Percentiles rank a stretch among this genome's conserved stretches.
Evolutionary conservation across 2,113 vertebrate genomes (phyloP).

Genomic region (Madoqua kirkii): DNA sequence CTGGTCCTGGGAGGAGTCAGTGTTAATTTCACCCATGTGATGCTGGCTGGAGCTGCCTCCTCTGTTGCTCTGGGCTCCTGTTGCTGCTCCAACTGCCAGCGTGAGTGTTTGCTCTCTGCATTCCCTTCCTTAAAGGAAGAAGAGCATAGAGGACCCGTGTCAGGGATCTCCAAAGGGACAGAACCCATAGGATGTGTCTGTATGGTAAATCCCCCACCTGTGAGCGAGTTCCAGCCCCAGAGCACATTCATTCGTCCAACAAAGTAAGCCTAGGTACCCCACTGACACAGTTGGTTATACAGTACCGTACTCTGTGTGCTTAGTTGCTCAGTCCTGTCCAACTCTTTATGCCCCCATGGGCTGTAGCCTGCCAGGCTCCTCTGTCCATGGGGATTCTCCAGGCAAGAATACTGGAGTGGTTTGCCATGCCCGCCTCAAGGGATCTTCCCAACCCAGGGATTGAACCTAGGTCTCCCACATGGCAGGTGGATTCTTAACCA

Average conservation of each 20-base stretch:
- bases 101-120: neutral
- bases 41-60: constrained; percentile 76
- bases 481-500: neutral
- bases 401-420: neutral
- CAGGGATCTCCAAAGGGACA: neutral
- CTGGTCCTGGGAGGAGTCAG: constrained; percentile 70
- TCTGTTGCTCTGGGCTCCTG: constrained; percentile 80
- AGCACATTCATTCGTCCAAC: neutral
- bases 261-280: neutral
- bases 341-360: neutral
- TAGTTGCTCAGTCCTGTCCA: neutral
- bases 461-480: neutral
- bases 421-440: neutral
- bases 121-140: neutral
- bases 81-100: constrained; percentile 76
- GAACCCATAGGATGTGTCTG: neutral
- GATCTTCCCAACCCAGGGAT: neutral
- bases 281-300: neutral
- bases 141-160: neutral
- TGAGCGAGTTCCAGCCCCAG: neutral
- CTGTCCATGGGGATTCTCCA: neutral
- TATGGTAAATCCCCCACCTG: neutral
- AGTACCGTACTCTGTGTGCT: neutral
- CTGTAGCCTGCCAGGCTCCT: neutral
- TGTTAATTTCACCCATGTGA: constrained; percentile 79